These are phyloP conservation scores for Drosophila conformis DNA, from an alignment of 2,888 invertebrate genomes.

Conservation along the genomic window DNA sequence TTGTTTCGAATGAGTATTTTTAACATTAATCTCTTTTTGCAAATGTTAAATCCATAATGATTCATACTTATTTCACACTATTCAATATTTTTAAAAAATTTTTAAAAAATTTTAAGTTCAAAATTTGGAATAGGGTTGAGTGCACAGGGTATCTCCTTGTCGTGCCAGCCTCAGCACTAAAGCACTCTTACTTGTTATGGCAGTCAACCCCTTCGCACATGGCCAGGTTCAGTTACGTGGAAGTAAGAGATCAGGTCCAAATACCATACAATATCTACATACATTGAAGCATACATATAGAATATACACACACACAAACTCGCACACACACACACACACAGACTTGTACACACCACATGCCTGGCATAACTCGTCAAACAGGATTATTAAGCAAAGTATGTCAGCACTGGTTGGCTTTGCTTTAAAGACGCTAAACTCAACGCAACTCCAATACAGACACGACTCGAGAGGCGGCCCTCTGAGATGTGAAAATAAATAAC, in stretches of 20 bases:
- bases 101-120: background rate
- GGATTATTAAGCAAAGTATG: constrained; percentile 82
- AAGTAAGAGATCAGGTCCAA: constrained; percentile 61
- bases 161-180: background rate
- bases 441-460: constrained; percentile 3
- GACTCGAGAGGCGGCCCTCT: constrained; percentile 43
- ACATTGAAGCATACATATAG: constrained; percentile 8
- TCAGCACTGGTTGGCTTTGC: constrained; percentile 62
- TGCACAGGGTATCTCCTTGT: background rate
- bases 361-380: constrained; percentile 81
- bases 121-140: background rate
- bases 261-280: constrained; percentile 12
- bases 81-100: background rate
- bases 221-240: constrained; percentile 66
- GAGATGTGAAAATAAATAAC: constrained; percentile 39
- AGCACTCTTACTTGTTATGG: constrained; percentile 15
- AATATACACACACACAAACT: constrained; percentile 1
- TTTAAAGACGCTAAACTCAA: constrained; percentile 41
- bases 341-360: constrained; percentile 5
- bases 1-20: background rate
- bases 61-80: background rate
- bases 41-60: background rate
- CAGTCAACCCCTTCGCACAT: constrained; percentile 44
- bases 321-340: background rate
- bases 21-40: background rate